Base-by-base conservation (phyloP, 2,797 vertebrate species). In the Sorex maritimensis region DNA sequence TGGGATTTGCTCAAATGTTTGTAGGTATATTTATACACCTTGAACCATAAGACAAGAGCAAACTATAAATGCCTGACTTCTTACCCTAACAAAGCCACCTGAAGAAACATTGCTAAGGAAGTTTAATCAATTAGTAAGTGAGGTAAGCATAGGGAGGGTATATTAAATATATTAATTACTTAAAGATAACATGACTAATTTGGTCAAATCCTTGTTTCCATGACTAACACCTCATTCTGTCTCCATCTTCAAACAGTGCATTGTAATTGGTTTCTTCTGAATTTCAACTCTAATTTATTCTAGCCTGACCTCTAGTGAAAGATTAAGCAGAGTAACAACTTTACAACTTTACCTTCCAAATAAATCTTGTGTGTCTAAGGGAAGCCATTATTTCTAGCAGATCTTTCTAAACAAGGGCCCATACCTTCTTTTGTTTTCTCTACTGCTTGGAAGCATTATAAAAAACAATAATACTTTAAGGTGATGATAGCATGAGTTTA, bases 331-430 rank as follows among this genome's bases (percentile, higher is more conserved):
- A 77, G 19, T 46, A 79, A 75, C 30, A 90, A 41, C 21, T 92
- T 41, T 67, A 85, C 68, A 90, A 41, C 21, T 92, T 41, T 67
- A 85, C 68, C 80, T 94, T 75, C 41, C 79, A 94, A 93, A 92
- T 15, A 89, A 86, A 85, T 52, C 28, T 72, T 75, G 80, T 15
- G 63, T 87, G 19, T 63, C 38, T 75, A 95, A 90, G 78, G 78
- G 78, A 90, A 81, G 26, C 2, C 24, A 30, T 15, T 86, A 61
- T 38, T 83, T 90, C 30, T 38, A 68, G 10, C 1, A 3, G 34
- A 1, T 12, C 44, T 63, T 93, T 84, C 38, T 74, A 14, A 71
- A 63, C 79, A 81, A 44, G 13, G 5, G 0, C 67, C n/a, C n/a
- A 10, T 14, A 21, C 41, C 11, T 69, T n/a, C 24, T 55, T 28